Evolutionary conservation across 2,797 vertebrate genomes (phyloP).

Genomic region (Sebastes itinus): DNA sequence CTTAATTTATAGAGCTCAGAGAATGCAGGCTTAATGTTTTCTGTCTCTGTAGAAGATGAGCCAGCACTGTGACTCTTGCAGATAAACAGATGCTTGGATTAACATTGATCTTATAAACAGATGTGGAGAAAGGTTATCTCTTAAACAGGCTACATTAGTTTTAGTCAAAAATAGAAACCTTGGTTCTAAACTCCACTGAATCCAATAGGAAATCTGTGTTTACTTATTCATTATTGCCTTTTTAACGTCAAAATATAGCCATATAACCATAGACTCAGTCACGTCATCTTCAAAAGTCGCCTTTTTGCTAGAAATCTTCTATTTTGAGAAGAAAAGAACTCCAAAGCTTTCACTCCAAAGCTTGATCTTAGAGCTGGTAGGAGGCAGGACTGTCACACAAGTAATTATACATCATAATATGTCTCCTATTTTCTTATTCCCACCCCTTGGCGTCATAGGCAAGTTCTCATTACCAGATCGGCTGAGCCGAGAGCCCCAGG

Average conservation of each 20-base stretch:
- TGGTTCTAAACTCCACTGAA: slow-evolving; percentile 7
- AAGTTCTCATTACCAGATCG: slow-evolving; percentile 74
- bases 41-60: slow-evolving; percentile 59
- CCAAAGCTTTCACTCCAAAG: slow-evolving; percentile 15
- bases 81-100: slow-evolving; percentile 72
- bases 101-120: slow-evolving; percentile 69
- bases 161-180: background rate
- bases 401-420: slow-evolving; percentile 71
- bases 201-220: background rate
- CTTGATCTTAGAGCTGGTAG: slow-evolving; percentile 34
- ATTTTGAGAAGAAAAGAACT: slow-evolving; percentile 26
- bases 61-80: slow-evolving; percentile 56
- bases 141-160: slow-evolving; percentile 20
- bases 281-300: too few species aligned
- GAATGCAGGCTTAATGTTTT: slow-evolving; percentile 70
- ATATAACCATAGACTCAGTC: background rate
- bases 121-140: slow-evolving; percentile 64
- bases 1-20: slow-evolving; percentile 71
- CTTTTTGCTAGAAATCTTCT: background rate
- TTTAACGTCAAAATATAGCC: background rate
- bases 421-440: slow-evolving; percentile 66
- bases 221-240: background rate
- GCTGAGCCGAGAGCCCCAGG: slow-evolving; percentile 62
- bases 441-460: slow-evolving; percentile 64
- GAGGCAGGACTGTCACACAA: slow-evolving; percentile 46